Evolutionary conservation across 2,797 vertebrate genomes (phyloP).

Genomic region (Malacoctenus gilli): DNA sequence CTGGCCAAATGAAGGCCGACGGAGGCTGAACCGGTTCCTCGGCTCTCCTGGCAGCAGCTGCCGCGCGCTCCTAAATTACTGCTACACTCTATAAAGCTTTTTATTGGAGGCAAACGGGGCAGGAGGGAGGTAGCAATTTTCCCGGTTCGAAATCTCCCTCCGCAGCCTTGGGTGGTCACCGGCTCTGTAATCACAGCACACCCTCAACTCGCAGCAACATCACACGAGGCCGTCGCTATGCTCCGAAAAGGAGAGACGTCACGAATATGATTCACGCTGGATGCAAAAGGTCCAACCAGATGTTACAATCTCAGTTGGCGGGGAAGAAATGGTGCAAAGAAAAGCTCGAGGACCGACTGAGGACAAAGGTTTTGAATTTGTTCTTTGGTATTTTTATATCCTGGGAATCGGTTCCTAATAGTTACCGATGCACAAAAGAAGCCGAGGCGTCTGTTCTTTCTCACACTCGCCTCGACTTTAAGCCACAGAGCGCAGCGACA

Average conservation of each 20-base stretch:
- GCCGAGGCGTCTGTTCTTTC: background rate
- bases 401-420: too few relatives aligned
- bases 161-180: constrained; percentile 43
- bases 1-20: background rate
- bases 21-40: constrained; percentile 12
- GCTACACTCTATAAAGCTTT: constrained; percentile 49
- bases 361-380: too few relatives aligned
- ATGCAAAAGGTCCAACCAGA: too few relatives aligned
- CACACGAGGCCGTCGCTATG: constrained; percentile 27
- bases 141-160: constrained; percentile 29
- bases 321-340: too few relatives aligned
- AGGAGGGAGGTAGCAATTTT: constrained; percentile 58
- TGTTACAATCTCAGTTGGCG: too few relatives aligned
- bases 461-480: constrained; percentile 27
- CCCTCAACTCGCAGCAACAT: constrained; percentile 22
- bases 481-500: constrained; percentile 41
- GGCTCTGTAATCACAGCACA: constrained; percentile 62
- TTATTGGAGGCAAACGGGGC: constrained; percentile 50
- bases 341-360: too few relatives aligned
- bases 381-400: too few relatives aligned
- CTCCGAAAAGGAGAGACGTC: constrained; percentile 18
- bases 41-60: constrained; percentile 13
- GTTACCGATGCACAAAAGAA: too few relatives aligned
- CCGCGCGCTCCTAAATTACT: constrained; percentile 37
- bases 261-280: too few relatives aligned